phyloP scores from a whole-genome alignment of 2,797 vertebrate species.

The Agapornis canus region DNA sequence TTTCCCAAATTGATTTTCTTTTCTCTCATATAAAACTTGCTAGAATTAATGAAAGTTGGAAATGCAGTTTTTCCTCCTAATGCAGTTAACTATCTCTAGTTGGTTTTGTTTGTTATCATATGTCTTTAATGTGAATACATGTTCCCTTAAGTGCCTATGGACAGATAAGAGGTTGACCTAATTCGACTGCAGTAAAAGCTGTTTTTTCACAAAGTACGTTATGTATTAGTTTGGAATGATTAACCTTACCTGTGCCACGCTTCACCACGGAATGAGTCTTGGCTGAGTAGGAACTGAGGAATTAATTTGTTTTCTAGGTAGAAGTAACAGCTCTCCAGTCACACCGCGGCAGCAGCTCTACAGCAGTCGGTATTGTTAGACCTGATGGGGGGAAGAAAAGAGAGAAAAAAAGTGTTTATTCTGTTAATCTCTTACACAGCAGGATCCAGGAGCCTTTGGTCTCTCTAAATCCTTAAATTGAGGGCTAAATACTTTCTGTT shows the following conservation, averaged over 20 bases:
- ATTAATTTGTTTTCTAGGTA: not conserved
- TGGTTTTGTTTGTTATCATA: not conserved
- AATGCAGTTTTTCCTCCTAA: not conserved
- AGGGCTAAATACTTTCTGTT: not conserved
- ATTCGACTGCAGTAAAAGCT: not conserved
- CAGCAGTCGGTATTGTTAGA: not conserved
- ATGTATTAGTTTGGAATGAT: not conserved
- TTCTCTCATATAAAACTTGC: not conserved
- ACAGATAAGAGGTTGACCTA: not conserved
- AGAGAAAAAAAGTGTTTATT: not conserved
- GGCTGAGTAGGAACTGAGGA: not conserved
- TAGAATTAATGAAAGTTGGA: not conserved
- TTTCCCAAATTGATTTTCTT: not conserved
- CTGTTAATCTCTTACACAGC: not conserved
- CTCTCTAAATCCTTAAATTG: not conserved
- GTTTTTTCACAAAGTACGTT: not conserved
- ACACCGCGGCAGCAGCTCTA: not conserved
- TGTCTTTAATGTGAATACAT: not conserved
- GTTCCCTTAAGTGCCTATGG: not conserved
- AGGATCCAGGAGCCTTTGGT: not conserved
- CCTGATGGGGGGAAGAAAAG: not conserved
- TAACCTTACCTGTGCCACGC: not conserved
- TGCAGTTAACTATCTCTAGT: not conserved
- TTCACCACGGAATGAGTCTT: not conserved
- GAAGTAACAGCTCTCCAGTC: not conserved